Evolutionary conservation across 2,113 vertebrate species (phyloP).

Genomic region (Triplophysa rosa): DNA sequence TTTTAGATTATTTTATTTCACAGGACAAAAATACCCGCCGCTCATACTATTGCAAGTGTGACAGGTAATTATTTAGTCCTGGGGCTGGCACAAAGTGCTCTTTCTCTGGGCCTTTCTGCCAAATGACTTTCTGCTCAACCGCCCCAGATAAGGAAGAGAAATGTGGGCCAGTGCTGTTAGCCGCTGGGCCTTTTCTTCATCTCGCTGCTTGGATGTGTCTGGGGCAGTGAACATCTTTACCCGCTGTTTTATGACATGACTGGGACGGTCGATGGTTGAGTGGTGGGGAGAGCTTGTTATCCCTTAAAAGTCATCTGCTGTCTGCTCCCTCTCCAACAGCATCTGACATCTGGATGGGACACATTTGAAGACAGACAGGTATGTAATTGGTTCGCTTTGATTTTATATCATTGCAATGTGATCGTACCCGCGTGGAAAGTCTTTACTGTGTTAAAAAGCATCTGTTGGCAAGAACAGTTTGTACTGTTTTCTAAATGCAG

Average conservation of each 20-base stretch:
- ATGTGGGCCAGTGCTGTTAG: slow-evolving; percentile 57
- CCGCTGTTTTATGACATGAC: slow-evolving; percentile 39
- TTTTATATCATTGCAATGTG: neutral
- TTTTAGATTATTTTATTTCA: slow-evolving; percentile 65
- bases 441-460: neutral
- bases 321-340: neutral
- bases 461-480: neutral
- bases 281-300: neutral
- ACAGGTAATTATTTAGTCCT: slow-evolving; percentile 71
- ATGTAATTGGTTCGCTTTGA: neutral
- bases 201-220: slow-evolving; percentile 27
- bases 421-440: neutral
- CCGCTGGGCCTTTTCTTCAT: slow-evolving; percentile 49
- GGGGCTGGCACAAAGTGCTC: slow-evolving; percentile 50
- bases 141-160: slow-evolving; percentile 64
- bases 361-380: slow-evolving; percentile 21
- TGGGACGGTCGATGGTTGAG: neutral
- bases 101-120: slow-evolving; percentile 43
- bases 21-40: slow-evolving; percentile 56
- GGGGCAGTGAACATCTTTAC: neutral
- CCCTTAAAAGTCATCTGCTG: neutral
- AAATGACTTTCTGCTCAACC: slow-evolving; percentile 57
- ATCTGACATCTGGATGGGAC: neutral
- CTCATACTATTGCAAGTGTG: slow-evolving; percentile 59
- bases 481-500: neutral